Evolutionary conservation across 2,888 invertebrate species (phyloP).

Genomic region (Eupithecia dodoneata): DNA sequence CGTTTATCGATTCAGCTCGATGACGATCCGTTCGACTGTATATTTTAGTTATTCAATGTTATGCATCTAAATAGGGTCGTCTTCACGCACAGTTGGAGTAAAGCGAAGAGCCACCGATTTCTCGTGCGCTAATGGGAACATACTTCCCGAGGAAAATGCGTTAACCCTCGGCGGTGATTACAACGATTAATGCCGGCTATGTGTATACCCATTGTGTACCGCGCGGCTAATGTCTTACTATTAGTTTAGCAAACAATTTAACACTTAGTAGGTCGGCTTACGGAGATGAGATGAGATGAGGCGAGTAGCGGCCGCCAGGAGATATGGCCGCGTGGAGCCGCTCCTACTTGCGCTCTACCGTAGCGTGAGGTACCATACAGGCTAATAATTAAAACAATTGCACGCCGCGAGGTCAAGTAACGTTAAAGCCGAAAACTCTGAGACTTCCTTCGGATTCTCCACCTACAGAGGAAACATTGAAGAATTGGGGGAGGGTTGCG

Average conservation of each 20-base stretch:
- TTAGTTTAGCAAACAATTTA: constrained; percentile 34
- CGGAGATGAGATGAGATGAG: not conserved
- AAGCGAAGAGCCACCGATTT: not conserved
- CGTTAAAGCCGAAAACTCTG: no score
- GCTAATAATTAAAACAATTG: no score
- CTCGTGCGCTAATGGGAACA: constrained; percentile 5
- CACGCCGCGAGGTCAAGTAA: no score
- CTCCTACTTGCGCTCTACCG: not conserved
- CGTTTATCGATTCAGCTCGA: no score
- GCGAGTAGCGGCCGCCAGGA: not conserved
- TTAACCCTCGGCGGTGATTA: constrained; percentile 23
- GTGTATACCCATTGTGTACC: constrained; percentile 4
- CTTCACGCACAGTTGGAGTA: not conserved
- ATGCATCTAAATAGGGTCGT: not conserved
- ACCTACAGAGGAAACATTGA: no score
- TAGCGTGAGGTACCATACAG: not conserved
- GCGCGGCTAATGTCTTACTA: constrained; percentile 30
- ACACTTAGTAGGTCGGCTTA: constrained; percentile 23
- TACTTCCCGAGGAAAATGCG: constrained; percentile 15
- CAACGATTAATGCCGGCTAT: constrained; percentile 22
- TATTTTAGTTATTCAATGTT: no score
- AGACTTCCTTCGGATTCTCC: no score
- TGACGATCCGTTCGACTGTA: no score
- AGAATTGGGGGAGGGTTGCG: no score
- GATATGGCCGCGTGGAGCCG: not conserved